Evolutionary conservation across 2,113 vertebrate genomes (phyloP).

Genomic region (Columbina picui): DNA sequence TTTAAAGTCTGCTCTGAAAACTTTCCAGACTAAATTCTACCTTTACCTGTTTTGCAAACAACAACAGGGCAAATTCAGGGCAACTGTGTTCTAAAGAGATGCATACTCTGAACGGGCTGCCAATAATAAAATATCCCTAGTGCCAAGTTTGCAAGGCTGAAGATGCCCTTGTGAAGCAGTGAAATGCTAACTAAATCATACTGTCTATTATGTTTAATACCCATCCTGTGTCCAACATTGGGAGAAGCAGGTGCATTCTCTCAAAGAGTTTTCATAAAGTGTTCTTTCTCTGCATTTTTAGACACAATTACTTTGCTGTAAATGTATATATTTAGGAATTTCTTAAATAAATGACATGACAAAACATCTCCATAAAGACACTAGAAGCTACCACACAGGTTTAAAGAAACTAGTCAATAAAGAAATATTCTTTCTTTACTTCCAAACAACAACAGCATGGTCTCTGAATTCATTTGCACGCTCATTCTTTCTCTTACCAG

Average conservation of each 20-base stretch:
- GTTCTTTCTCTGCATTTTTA: not conserved
- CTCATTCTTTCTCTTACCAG: conserved; percentile 85
- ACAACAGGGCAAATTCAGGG: not conserved
- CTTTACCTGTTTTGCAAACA: conserved; percentile 5
- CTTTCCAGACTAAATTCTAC: not conserved
- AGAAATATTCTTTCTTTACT: not conserved
- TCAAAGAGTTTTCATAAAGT: not conserved
- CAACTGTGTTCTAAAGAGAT: not conserved
- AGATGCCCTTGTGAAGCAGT: not conserved
- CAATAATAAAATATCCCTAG: not conserved
- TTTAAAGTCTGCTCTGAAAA: not conserved
- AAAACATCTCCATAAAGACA: not conserved
- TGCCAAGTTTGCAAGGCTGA: not conserved
- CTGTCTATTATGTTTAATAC: not conserved
- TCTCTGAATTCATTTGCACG: not conserved
- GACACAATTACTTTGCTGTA: not conserved
- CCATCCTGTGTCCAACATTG: not conserved
- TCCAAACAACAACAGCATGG: not conserved
- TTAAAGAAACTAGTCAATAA: not conserved
- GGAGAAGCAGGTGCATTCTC: conserved; percentile 18
- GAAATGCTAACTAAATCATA: not conserved
- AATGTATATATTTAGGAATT: not conserved
- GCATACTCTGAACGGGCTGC: not conserved
- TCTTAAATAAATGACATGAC: not conserved
- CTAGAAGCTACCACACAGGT: not conserved